Evolutionary conservation across 2,797 vertebrate genomes (phyloP).

Genomic region (Crocodylus rhombifer): DNA sequence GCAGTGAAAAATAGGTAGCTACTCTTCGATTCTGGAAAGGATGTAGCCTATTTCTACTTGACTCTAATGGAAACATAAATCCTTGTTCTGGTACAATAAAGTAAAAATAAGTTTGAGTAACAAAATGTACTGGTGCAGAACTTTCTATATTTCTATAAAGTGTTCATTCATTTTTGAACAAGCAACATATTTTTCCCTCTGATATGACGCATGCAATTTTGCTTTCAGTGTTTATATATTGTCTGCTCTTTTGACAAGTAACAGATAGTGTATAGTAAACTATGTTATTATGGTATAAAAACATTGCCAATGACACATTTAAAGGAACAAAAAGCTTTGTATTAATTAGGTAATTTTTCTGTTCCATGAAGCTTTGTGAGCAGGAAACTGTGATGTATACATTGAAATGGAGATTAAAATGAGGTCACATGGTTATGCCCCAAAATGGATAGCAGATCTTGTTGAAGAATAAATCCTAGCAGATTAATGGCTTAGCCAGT

Average conservation of each 20-base stretch:
- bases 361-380: slow-evolving; percentile 3
- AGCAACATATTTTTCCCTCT: slow-evolving; percentile 43
- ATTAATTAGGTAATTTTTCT: slow-evolving; percentile 19
- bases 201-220: slow-evolving; percentile 50
- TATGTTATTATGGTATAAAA: neutral
- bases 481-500: slow-evolving; percentile 16
- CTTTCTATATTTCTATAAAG: slow-evolving; percentile 29
- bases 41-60: slow-evolving; percentile 27
- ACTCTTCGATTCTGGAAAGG: slow-evolving; percentile 26
- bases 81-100: slow-evolving; percentile 17
- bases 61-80: slow-evolving; percentile 62
- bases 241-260: slow-evolving; percentile 39
- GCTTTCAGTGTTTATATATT: slow-evolving; percentile 50
- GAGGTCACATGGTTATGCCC: neutral
- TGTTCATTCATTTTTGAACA: slow-evolving; percentile 61
- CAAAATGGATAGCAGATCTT: neutral
- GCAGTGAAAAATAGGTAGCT: neutral
- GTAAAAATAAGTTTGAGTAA: slow-evolving; percentile 56
- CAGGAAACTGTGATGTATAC: neutral
- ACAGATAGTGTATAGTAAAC: slow-evolving; percentile 20
- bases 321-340: slow-evolving; percentile 1
- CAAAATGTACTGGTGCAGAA: slow-evolving; percentile 54
- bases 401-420: neutral
- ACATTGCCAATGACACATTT: neutral
- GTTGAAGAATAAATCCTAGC: neutral